These are phyloP conservation scores for Chamaetylas fuelleborni DNA, from an alignment of 2,113 vertebrate species.

Conservation along the genomic window DNA sequence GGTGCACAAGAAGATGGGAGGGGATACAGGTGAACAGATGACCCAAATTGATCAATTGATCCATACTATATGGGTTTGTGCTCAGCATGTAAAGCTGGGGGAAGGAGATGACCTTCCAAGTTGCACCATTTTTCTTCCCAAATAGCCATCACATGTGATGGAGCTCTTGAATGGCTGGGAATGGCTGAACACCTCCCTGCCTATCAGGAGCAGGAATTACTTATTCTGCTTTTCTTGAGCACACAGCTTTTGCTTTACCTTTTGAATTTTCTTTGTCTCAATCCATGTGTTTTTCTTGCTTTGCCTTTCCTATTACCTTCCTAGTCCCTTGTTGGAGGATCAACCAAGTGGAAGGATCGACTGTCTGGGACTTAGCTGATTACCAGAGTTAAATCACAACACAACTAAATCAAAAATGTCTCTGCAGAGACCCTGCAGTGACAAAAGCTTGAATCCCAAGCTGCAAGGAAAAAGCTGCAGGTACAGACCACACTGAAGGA, in stretches of 20 bases:
- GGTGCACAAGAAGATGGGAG: rapidly evolving
- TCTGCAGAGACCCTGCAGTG: not conserved
- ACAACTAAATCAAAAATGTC: not conserved
- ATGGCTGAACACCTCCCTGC: not conserved
- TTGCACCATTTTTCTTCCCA: not conserved
- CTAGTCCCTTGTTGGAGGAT: not conserved
- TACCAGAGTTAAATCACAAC: not conserved
- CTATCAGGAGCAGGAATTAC: rapidly evolving
- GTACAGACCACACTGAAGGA: not conserved
- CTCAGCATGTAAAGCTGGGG: not conserved
- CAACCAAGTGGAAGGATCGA: rapidly evolving
- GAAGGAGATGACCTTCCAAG: rapidly evolving
- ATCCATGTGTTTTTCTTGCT: not conserved
- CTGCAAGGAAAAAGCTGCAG: not conserved
- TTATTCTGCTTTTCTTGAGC: not conserved
- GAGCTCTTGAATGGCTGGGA: not conserved
- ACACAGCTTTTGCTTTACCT: not conserved
- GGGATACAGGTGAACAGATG: not conserved
- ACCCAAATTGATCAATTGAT: not conserved
- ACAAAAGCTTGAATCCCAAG: not conserved
- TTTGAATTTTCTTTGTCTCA: not conserved
- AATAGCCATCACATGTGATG: rapidly evolving
- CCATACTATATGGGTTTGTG: not conserved
- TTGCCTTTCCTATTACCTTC: not conserved
- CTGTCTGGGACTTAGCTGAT: not conserved